These are phyloP conservation scores for Grammomys dolichurus DNA, from an alignment of 2,113 vertebrate genomes.

Conservation along the genomic window DNA sequence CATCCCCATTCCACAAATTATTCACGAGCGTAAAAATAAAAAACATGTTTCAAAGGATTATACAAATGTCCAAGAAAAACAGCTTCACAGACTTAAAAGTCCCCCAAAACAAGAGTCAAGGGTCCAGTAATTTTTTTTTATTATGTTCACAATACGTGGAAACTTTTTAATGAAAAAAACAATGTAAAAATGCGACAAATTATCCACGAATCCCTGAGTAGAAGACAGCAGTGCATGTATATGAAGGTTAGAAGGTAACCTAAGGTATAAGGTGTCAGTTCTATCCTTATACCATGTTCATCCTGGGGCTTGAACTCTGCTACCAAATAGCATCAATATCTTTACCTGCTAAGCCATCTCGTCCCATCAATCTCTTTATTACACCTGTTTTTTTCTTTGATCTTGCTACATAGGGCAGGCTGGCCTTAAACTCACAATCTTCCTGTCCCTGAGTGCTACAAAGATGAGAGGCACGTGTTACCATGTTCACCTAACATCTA, in stretches of 20 bases:
- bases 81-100: not conserved
- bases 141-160: constrained; percentile 32
- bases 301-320: not conserved
- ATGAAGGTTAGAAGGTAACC: not conserved
- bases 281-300: not conserved
- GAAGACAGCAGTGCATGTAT: not conserved
- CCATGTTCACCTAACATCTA: not conserved
- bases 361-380: not conserved
- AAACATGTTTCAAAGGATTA: constrained; percentile 29
- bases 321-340: not conserved
- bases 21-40: constrained; percentile 55
- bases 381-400: not conserved
- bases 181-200: not conserved
- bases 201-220: not conserved
- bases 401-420: not conserved
- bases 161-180: constrained; percentile 17
- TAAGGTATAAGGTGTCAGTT: not conserved
- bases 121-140: not conserved
- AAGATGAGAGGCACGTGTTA: not conserved
- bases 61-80: not conserved
- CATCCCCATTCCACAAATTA: not conserved
- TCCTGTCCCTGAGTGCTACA: not conserved
- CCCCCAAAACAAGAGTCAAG: not conserved
- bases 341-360: not conserved
- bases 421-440: not conserved